Base-by-base conservation (phyloP, 2,888 invertebrate species). In the Chelonus formosanus region DNA sequence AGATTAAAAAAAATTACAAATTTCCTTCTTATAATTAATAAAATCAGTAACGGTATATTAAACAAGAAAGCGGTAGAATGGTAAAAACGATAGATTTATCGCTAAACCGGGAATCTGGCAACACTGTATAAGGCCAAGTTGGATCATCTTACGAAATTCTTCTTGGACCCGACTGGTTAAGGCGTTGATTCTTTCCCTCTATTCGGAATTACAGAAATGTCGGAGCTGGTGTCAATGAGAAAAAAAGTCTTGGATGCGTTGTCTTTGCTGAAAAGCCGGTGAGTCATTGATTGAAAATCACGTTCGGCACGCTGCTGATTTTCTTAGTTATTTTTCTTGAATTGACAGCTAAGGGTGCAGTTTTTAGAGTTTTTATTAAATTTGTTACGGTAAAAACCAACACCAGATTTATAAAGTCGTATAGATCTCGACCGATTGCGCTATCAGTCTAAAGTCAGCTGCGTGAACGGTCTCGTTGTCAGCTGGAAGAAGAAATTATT, bases 121-220 rank as follows among this genome's bases (percentile, higher is more conserved):
- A n/a, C n/a, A n/a, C n/a, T n/a, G 70, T 6, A 72, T 64, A 5
- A 76, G 74, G 5, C 79, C 79, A 20, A 70, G 43, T 53, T 75
- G 61, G 5, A 79, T 47, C 76, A 80, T 75, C 4, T 31, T 31
- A 5, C 74, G 65, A 65, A 79, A 81, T 48, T 79, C 78, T 8
- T 63, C 35, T 55, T 77, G 75, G 47, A 77, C 80, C 32, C 31
- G 3, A 59, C 43, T 3, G 20, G 8, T 8, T 31, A 3, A 5
- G 48, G 31, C 3, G 3, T 56, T 1, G 44, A 7, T 35, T 35
- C 34, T 20, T 40, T 40, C 50, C 45, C 36, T 52, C 31, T 48
- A 20, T 50, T 10, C 5, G 65, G 65, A 43, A 45, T 63, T 6
- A 65, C 68, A 5, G 55, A 68, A 3, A 70, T 8, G 8, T 68